A percentile compares a stretch with the other conserved stretches of the same genome.
Evolutionary conservation across 2,888 invertebrate species (phyloP).

Genomic region (Thymelicus acteon): DNA sequence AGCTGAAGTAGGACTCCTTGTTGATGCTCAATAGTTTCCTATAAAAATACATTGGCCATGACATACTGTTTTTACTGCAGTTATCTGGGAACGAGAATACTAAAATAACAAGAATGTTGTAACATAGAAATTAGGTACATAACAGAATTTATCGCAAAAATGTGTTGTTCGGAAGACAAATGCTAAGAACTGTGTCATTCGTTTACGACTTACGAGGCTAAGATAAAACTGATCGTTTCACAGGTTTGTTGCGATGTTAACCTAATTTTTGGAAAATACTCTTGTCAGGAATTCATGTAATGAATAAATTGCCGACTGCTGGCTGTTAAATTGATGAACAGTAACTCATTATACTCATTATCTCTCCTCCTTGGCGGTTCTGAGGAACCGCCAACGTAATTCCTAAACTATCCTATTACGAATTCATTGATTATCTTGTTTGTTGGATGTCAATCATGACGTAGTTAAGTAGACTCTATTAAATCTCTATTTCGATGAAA

Average conservation of each 20-base stretch:
- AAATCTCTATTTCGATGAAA: background rate
- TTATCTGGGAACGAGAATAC: background rate
- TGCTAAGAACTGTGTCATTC: background rate
- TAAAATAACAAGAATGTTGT: background rate
- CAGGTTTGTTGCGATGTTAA: background rate
- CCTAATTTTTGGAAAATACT: background rate
- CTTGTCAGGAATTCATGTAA: constrained; percentile 17
- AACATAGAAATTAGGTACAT: background rate
- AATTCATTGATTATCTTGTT: background rate
- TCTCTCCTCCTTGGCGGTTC: too few relatives aligned
- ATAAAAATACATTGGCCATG: constrained; percentile 38
- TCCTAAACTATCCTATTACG: background rate
- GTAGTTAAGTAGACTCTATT: background rate
- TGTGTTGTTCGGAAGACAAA: background rate
- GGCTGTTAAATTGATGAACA: constrained; percentile 16
- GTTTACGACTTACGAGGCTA: constrained; percentile 1
- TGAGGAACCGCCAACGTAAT: background rate
- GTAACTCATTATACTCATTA: too few relatives aligned
- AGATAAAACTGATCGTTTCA: constrained; percentile 9
- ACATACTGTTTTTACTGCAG: too few relatives aligned
- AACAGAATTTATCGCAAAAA: constrained; percentile 5
- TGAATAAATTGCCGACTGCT: constrained; percentile 9
- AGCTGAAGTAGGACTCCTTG: constrained; percentile 84
- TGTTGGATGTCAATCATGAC: background rate
- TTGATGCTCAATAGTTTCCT: constrained; percentile 84